A percentile compares a stretch with the other conserved stretches of the same genome.
These are phyloP conservation scores for Pholis gunnellus DNA, from an alignment of 2,113 vertebrate genomes.

Conservation along the genomic window DNA sequence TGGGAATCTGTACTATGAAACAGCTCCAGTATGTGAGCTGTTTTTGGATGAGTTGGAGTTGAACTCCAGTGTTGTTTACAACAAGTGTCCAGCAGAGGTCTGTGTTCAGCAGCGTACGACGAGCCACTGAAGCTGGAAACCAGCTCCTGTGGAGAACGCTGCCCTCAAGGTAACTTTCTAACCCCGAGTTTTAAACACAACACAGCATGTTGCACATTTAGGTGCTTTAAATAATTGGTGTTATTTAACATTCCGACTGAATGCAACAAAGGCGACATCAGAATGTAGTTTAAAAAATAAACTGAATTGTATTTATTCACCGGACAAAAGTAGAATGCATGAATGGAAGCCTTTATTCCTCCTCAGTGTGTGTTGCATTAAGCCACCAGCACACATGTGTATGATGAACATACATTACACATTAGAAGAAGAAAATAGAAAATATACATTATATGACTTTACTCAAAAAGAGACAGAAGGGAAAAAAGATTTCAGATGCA, in stretches of 20 bases:
- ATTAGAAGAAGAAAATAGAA: neutral
- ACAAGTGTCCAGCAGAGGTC: constrained; percentile 57
- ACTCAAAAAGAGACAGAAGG: neutral
- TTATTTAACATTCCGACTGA: neutral
- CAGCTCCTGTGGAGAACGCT: neutral
- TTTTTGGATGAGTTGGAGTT: neutral
- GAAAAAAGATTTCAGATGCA: neutral
- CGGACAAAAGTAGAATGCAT: neutral
- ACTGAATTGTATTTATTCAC: neutral
- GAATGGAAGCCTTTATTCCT: neutral
- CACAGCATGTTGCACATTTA: neutral
- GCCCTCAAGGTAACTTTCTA: neutral
- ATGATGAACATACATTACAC: neutral
- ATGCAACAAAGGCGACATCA: neutral
- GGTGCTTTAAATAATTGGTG: neutral
- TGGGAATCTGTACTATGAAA: no score
- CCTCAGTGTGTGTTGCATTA: neutral
- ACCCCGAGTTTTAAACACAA: neutral
- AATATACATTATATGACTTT: neutral
- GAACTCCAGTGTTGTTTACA: constrained; percentile 11
- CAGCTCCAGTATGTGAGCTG: neutral
- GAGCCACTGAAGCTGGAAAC: constrained; percentile 7
- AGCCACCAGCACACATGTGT: neutral
- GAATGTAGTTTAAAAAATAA: neutral
- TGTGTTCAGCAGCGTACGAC: constrained; percentile 56